A percentile compares a stretch with the other conserved stretches of the same genome.
These are phyloP conservation scores for Syrmaticus mikado DNA, from an alignment of 2,113 vertebrate species.

Conservation along the genomic window DNA sequence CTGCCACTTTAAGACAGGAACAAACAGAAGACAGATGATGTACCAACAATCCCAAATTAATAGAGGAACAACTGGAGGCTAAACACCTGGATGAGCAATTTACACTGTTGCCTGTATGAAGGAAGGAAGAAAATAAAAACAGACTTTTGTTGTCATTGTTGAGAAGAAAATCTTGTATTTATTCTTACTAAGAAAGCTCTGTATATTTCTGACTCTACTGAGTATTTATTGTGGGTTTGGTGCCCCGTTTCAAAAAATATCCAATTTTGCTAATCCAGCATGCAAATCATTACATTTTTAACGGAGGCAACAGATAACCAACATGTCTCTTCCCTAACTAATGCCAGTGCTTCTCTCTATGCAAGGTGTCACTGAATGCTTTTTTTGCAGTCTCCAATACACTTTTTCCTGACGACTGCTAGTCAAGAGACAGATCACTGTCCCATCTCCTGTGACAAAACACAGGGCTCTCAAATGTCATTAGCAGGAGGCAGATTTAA, in stretches of 20 bases:
- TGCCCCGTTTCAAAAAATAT: not conserved
- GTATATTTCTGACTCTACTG: not conserved
- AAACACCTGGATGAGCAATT: not conserved
- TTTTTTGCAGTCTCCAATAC: not conserved
- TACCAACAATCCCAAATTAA: not conserved
- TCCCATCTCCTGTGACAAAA: not conserved
- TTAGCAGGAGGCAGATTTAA: not conserved
- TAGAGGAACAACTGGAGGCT: not conserved
- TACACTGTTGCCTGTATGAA: not conserved
- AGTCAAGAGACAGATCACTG: not conserved
- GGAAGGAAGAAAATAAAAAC: not conserved
- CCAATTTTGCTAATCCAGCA: not conserved
- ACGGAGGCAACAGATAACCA: accelerated
- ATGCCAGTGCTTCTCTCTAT: not conserved
- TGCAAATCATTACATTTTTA: not conserved
- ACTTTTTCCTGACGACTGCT: not conserved
- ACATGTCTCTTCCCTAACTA: not conserved
- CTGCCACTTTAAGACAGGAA: not conserved
- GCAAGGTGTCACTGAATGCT: not conserved
- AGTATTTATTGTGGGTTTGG: not conserved
- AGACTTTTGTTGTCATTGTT: not conserved
- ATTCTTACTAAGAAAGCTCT: not conserved
- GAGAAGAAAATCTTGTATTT: not conserved
- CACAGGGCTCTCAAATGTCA: not conserved
- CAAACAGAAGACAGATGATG: not conserved